Base-by-base conservation (phyloP, 2,797 vertebrate species). In the Bradypodion ventrale region DNA sequence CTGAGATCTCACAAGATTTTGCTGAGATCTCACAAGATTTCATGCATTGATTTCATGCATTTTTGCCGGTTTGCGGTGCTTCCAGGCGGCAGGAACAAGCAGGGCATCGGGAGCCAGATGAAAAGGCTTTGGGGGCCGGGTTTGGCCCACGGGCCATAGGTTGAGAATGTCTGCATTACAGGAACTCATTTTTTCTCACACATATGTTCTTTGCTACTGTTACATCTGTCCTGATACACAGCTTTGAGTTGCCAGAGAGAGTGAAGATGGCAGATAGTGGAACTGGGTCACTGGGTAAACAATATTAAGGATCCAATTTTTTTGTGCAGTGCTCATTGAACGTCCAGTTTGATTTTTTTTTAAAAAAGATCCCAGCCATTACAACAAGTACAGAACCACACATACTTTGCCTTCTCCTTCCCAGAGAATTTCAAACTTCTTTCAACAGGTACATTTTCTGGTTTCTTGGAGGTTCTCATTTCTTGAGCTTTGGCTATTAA, bases 401-500 rank as follows among this genome's bases (percentile, higher is more conserved):
- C 76, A 19, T 93, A 98, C 97, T 97, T 97, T 56, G 93, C 59
- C 93, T 97, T 98, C 13, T 97, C 97, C 68, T 88, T 90, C 84
- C 89, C 90, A 21, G 93, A 10, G 90, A 93, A 94, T 93, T 96
- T 98, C 27, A 91, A 32, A 0, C 95, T 97, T 89, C 94, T 98
- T 82, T 97, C 98, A 81, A 88, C 88, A 78, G 93, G 83, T 72
- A 94, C 91, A 40, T 89, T 91, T 42, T 98, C 98, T 92, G 94
- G 94, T 88, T 97, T 99, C 95, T 98, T 98, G 66, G 96, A 94
- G 81, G 98, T 96, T 60, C 97, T 93, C 95, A 97, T 98, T 29
- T 97, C 95, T 90, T 97, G 98, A 82, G 97, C 97, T 95, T 97
- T 98, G 89, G 98, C 98, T 99, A 77, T n/a, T 27, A 93, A 74